Conservation (phyloP, 2,888 invertebrate genomes). For the Stomorhina lunata region DNA sequence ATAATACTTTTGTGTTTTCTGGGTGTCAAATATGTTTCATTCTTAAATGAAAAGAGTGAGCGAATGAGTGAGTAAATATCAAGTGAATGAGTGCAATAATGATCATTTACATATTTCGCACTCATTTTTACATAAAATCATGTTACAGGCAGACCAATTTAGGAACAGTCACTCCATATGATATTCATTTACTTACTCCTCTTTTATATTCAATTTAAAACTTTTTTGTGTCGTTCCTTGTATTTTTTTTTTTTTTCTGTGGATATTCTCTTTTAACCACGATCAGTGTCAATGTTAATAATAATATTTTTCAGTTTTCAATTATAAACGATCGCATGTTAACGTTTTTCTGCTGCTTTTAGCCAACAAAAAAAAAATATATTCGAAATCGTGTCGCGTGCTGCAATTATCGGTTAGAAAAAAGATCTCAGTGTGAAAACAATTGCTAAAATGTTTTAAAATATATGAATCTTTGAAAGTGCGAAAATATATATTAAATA, state of each 20-base stretch:
- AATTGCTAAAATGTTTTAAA: too few relatives aligned
- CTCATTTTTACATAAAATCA: slow-evolving; percentile 45
- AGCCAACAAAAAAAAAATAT: too few relatives aligned
- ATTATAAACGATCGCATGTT: slow-evolving; percentile 60
- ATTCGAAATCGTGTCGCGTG: too few relatives aligned
- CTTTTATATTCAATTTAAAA: slow-evolving; percentile 13
- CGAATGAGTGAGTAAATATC: not conserved
- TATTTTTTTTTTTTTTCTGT: not conserved
- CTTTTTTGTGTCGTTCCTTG: not conserved
- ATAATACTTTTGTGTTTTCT: not conserved
- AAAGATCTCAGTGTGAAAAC: not conserved
- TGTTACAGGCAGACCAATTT: not conserved
- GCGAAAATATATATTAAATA: too few relatives aligned
- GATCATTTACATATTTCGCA: slow-evolving; percentile 14
- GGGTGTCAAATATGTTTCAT: slow-evolving; percentile 41
- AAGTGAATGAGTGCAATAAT: slow-evolving; percentile 20
- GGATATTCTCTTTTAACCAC: slow-evolving; percentile 7
- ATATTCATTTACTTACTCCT: slow-evolving; percentile 35
- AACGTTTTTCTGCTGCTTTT: slow-evolving; percentile 58
- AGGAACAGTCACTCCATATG: not conserved
- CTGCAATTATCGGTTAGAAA: slow-evolving; percentile 1
- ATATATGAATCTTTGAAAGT: too few relatives aligned
- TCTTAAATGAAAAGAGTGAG: slow-evolving; percentile 1
- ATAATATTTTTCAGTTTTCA: slow-evolving; percentile 63
- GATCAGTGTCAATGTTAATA: slow-evolving; percentile 65